These are phyloP conservation scores for Brachionus angularis DNA, from an alignment of 1,140 invertebrate genomes.

Conservation along the genomic window DNA sequence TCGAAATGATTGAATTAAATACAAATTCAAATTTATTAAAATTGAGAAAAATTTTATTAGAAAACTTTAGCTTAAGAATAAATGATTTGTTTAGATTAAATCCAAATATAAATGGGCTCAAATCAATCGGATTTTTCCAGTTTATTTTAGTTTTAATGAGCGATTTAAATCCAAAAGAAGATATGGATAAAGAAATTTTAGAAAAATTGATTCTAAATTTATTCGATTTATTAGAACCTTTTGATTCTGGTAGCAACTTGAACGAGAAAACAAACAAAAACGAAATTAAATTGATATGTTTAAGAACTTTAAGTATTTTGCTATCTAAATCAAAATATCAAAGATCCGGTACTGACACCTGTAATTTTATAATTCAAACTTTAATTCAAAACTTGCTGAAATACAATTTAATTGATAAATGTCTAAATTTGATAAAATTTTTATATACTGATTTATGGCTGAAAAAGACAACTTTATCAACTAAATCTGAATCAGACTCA, in stretches of 20 bases:
- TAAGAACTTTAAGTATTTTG: slow-evolving; percentile 56
- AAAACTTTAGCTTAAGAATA: neutral
- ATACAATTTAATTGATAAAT: slow-evolving; percentile 26
- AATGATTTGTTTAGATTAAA: neutral
- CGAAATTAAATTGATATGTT: neutral
- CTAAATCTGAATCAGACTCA: neutral
- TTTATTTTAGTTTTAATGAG: neutral
- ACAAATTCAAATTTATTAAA: neutral
- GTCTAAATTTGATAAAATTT: slow-evolving; percentile 5
- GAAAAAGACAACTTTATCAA: neutral
- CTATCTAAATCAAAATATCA: slow-evolving; percentile 40
- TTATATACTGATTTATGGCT: neutral
- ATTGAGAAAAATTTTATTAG: neutral
- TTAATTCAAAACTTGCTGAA: neutral
- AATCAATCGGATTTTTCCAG: slow-evolving; percentile 44
- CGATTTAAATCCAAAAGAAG: slow-evolving; percentile 34
- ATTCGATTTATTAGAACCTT: neutral
- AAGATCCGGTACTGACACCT: slow-evolving; percentile 12
- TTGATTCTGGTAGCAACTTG: neutral
- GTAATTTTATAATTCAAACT: slow-evolving; percentile 34
- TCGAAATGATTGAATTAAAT: neutral
- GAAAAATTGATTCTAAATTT: neutral
- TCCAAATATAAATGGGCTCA: slow-evolving; percentile 6
- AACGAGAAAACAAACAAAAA: neutral
- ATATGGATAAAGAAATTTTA: slow-evolving; percentile 3